Conservation (phyloP, 23 tunicate species). For the Trididemnum nubilum region DNA sequence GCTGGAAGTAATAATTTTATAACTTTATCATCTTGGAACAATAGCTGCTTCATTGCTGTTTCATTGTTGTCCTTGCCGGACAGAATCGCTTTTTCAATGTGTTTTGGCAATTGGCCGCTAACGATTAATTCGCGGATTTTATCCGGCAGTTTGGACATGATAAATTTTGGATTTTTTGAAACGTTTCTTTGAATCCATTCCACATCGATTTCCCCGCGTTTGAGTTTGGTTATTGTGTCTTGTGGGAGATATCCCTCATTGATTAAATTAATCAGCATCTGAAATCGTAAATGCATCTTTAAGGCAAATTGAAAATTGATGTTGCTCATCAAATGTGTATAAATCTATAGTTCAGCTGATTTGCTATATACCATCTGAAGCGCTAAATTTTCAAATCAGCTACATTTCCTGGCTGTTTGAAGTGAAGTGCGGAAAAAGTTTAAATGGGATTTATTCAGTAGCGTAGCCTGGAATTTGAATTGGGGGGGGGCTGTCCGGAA, state of each 20-base stretch:
- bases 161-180: constrained; percentile 40
- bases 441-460: too few relatives aligned
- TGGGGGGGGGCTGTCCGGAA: too few relatives aligned
- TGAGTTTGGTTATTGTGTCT: constrained; percentile 27
- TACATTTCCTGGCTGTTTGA: too few relatives aligned
- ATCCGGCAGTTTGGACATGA: constrained; percentile 56
- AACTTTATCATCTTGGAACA: constrained; percentile 51
- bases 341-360: too few relatives aligned
- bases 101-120: constrained; percentile 49
- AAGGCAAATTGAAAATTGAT: too few relatives aligned
- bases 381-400: too few relatives aligned
- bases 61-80: constrained; percentile 30
- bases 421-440: too few relatives aligned
- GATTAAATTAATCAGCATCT: neutral
- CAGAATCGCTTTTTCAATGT: constrained; percentile 57
- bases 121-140: constrained; percentile 20
- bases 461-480: too few relatives aligned
- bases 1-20: constrained; percentile 48
- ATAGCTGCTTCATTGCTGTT: constrained; percentile 19
- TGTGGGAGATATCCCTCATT: constrained; percentile 57
- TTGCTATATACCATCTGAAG: too few relatives aligned
- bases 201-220: constrained; percentile 36
- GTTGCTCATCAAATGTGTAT: too few relatives aligned
- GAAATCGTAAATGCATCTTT: neutral
- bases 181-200: constrained; percentile 53